A percentile compares a stretch with the other conserved stretches of the same genome.
Evolutionary conservation across 1,140 invertebrate species (phyloP).

Genomic region (Lordiphosa stackelbergi): DNA sequence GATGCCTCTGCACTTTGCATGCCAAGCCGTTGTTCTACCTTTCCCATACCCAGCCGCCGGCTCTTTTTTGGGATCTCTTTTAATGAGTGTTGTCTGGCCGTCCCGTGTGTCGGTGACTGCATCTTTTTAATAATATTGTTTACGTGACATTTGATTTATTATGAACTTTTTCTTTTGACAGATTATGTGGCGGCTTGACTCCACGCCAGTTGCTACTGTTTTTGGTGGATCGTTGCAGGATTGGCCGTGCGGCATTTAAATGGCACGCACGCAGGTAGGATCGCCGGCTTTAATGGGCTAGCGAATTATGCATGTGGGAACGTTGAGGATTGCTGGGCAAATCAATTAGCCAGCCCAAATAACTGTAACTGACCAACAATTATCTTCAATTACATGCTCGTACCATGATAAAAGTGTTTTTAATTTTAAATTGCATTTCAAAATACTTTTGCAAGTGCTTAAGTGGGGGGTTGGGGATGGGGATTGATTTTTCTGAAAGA

Average conservation of each 20-base stretch:
- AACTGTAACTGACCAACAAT: conserved; percentile 37
- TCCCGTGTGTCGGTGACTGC: conserved; percentile 47
- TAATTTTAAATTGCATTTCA: conserved; percentile 12
- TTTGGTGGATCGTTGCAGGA: conserved; percentile 8
- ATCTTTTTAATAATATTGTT: conserved; percentile 76
- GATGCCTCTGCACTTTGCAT: conserved; percentile 46
- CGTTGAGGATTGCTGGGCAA: conserved; percentile 34
- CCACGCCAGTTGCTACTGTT: conserved; percentile 61
- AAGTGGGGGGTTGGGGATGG: not conserved
- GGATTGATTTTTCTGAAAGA: no score
- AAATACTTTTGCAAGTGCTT: no score
- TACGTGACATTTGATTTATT: conserved; percentile 76
- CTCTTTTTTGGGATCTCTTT: conserved; percentile 35
- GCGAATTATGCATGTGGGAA: conserved; percentile 22
- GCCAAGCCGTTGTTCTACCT: conserved; percentile 17
- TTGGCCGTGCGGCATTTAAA: conserved; percentile 21
- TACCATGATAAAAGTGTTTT: conserved; percentile 24
- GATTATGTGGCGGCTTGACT: conserved; percentile 69
- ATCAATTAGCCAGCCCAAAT: conserved; percentile 50
- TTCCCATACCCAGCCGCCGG: conserved; percentile 4
- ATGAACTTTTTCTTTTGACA: conserved; percentile 75
- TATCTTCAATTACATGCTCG: conserved; percentile 43
- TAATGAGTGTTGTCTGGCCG: conserved; percentile 55
- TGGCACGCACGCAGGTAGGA: conserved; percentile 26
- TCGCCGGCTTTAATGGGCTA: conserved; percentile 35